These are phyloP conservation scores for Falco naumanni DNA, from an alignment of 2,797 vertebrate species.

Conservation along the genomic window DNA sequence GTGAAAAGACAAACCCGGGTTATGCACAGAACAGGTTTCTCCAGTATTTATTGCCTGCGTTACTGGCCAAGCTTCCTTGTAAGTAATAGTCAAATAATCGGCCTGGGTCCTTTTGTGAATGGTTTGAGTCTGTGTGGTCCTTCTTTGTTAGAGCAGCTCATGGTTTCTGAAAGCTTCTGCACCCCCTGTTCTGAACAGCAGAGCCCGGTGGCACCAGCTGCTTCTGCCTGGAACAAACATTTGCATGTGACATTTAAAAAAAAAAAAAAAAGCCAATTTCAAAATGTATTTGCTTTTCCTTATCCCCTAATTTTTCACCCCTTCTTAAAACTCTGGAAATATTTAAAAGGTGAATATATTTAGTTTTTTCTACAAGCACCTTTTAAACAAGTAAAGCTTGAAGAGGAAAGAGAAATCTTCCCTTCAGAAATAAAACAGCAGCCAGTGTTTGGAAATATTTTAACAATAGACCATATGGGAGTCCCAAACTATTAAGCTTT, in stretches of 20 bases:
- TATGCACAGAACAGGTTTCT: conserved; percentile 69
- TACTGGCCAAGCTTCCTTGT: conserved; percentile 62
- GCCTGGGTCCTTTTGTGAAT: conserved; percentile 64
- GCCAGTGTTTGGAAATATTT: conserved; percentile 72
- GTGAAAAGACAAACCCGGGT: conserved; percentile 49
- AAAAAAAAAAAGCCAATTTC: conserved; percentile 6
- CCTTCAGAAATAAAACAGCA: conserved; percentile 49
- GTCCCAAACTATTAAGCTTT: conserved; percentile 73
- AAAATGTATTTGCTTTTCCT: conserved; percentile 52
- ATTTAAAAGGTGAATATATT: not conserved
- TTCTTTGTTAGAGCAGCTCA: conserved; percentile 67
- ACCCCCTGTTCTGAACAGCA: conserved; percentile 55
- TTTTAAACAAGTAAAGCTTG: conserved; percentile 30
- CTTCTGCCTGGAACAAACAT: conserved; percentile 55
- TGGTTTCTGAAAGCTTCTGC: conserved; percentile 66
- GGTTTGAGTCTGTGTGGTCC: conserved; percentile 70
- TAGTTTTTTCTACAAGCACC: conserved; percentile 22
- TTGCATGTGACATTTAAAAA: conserved; percentile 52
- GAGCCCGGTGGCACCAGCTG: conserved; percentile 66
- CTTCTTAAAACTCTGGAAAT: not conserved
- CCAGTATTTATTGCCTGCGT: conserved; percentile 61
- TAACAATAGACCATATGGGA: conserved; percentile 77
- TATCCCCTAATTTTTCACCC: not conserved
- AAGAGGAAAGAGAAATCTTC: conserved; percentile 33
- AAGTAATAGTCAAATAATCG: conserved; percentile 70